phyloP scores from a whole-genome alignment of 1,140 invertebrate genomes.

The Palaemon carinicauda region DNA sequence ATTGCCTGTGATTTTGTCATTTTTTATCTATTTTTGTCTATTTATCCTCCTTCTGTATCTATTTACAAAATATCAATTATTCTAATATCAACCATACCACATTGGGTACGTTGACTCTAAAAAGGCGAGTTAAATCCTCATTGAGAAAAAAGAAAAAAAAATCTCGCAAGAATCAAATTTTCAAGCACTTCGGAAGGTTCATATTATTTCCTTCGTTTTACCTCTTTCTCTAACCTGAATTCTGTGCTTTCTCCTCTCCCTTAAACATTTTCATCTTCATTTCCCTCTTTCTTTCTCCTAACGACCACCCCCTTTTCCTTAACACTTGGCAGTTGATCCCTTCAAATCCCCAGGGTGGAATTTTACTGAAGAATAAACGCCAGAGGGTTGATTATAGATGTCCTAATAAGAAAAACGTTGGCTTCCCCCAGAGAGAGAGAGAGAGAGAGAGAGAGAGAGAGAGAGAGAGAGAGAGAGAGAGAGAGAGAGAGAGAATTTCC shows the following conservation, averaged over 20 bases:
- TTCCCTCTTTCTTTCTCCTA: background rate
- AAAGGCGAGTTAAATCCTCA: no score
- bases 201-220: background rate
- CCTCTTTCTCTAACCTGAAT: constrained; percentile 23
- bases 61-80: no score
- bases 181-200: no score
- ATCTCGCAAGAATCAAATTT: no score
- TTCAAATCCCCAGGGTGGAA: constrained; percentile 38
- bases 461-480: background rate
- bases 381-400: constrained; percentile 50
- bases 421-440: background rate
- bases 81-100: no score
- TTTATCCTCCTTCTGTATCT: no score
- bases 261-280: background rate
- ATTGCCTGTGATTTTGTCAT: no score
- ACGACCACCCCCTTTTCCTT: no score
- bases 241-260: no score
- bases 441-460: background rate
- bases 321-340: background rate
- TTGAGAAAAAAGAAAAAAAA: no score
- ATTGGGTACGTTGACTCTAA: no score
- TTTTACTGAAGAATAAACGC: constrained; percentile 51
- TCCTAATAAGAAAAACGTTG: constrained; percentile 43
- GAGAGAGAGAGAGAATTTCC: background rate
- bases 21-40: no score